Evolutionary conservation across 2,888 invertebrate species (phyloP).

Genomic region (Brachyptera putata): DNA sequence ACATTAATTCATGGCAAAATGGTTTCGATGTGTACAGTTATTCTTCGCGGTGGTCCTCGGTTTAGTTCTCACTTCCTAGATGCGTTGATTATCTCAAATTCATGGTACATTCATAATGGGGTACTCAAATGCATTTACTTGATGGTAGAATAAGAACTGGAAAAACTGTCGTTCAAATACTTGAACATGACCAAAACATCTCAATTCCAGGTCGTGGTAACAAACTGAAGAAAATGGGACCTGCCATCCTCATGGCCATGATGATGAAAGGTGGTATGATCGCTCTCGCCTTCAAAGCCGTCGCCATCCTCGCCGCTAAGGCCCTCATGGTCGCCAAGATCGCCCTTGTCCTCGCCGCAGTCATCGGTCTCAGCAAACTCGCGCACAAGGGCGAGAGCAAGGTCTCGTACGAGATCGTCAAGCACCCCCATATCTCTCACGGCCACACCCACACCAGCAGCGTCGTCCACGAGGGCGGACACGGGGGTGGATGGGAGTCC

Average conservation of each 20-base stretch:
- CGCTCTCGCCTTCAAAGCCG: slow-evolving; percentile 68
- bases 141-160: no score
- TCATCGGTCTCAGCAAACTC: slow-evolving; percentile 31
- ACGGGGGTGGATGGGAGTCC: slow-evolving; percentile 49
- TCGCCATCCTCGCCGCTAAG: slow-evolving; percentile 50
- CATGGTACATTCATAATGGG: no score
- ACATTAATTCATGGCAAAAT: no score
- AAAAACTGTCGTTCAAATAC: no score
- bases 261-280: slow-evolving; percentile 68
- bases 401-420: slow-evolving; percentile 80
- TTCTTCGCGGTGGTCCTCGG: no score
- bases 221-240: slow-evolving; percentile 61
- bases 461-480: slow-evolving; percentile 57
- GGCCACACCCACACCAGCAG: slow-evolving; percentile 59
- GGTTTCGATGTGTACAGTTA: no score
- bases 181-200: no score
- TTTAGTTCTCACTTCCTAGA: no score
- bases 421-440: slow-evolving; percentile 77
- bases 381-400: slow-evolving; percentile 43
- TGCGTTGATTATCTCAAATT: no score
- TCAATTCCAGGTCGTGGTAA: slow-evolving; percentile 50
- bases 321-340: slow-evolving; percentile 33
- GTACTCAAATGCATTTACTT: no score
- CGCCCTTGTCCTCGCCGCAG: slow-evolving; percentile 32
- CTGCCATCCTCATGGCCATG: slow-evolving; percentile 59